Evolutionary conservation across 1,140 invertebrate genomes (phyloP), one percentile per base, ranked within the genome.

Genomic region (Yoshiicerus persimilis): DNA sequence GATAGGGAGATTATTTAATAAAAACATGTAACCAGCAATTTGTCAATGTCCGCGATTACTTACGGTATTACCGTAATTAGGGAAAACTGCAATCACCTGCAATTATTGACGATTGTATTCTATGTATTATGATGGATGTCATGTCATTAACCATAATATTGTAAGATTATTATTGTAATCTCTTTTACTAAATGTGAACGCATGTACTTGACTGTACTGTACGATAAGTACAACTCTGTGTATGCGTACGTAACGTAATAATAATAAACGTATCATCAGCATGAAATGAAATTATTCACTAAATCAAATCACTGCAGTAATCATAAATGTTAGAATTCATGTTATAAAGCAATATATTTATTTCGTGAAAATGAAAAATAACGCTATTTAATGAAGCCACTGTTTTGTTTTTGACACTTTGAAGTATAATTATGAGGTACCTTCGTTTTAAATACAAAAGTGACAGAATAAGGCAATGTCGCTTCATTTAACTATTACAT

Each of bases 21-120:
- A 75, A 75, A 39, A 75, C 27, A 27, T 16, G 13, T 6, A 75
- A 75, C 10, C 27, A 75, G 66, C 66, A 75, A 75, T 75, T 75
- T 75, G 66, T 75, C 66, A 75, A 75, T 75, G 66, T 30, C 27
- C 9, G 13, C 38, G 9, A 39, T 11, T 11, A 64, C n/a, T n/a
- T 47, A 64, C n/a, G n/a, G 25, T 64, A 23, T n/a, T 64, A 75
- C 66, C 66, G 66, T 75, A 32, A 27, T 32, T 39, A 75, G 27
- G 11, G 13, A 27, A 75, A 16, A 32, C 66, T 75, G 66, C 66
- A 64, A 64, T 23, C 25, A 39, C 38, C 38, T 39, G 38, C 38
- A 75, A 75, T 75, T 75, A 75, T 75, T 75, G 66, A 75, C 66
- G 66, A 75, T 75, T 75, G 66, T 75, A 75, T 75, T 75, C 66